These are phyloP conservation scores for Axinella damicornis DNA, from an alignment of 37 sponge, comb jelly and placozoan species.

Conservation along the genomic window DNA sequence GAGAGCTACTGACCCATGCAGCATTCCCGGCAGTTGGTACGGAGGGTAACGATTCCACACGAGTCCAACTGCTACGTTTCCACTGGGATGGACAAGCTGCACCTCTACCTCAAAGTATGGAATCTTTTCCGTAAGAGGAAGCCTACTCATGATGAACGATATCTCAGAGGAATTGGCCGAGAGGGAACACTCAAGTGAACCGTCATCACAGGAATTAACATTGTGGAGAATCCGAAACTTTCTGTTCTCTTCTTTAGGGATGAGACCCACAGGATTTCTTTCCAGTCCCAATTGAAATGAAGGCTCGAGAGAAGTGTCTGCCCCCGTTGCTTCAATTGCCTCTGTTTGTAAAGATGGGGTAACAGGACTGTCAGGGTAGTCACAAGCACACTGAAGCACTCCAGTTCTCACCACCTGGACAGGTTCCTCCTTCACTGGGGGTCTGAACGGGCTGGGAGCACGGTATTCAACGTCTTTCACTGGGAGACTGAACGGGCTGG, in stretches of 20 bases:
- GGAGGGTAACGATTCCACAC: conserved; percentile 27
- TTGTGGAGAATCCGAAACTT: conserved; percentile 43
- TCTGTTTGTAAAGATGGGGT: no score
- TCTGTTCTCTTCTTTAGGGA: conserved; percentile 40
- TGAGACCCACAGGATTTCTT: no score
- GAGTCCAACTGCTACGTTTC: conserved; percentile 47
- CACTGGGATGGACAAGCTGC: background rate
- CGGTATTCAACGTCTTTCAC: background rate
- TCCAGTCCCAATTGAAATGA: no score
- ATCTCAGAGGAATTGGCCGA: background rate
- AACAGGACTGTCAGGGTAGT: no score
- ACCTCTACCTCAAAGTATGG: conserved; percentile 75
- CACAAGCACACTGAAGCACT: background rate
- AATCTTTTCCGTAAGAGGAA: conserved; percentile 49
- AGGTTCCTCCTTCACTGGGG: background rate
- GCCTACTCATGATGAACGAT: conserved; percentile 46
- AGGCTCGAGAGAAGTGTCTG: no score
- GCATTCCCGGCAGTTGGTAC: conserved; percentile 36
- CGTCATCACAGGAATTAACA: background rate
- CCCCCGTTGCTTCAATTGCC: no score
- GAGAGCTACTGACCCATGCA: conserved; percentile 41
- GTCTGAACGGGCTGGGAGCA: no score
- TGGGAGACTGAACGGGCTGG: no score
- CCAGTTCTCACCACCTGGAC: background rate
- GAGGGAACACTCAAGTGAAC: conserved; percentile 2